Base-by-base conservation (phyloP, 2,888 invertebrate genomes). In the Eupithecia dodoneata region DNA sequence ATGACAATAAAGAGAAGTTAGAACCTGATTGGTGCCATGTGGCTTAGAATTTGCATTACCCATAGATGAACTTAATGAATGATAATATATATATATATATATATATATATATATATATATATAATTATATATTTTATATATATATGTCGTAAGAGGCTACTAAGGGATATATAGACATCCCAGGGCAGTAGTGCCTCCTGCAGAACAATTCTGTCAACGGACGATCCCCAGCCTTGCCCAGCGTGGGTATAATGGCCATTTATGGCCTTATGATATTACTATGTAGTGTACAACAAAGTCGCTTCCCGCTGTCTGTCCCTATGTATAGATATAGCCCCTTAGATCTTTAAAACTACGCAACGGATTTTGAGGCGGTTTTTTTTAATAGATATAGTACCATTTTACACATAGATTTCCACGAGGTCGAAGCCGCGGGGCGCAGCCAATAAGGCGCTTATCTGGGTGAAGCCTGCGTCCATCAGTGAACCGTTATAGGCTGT, bases 11-110 rank as follows among this genome's bases (percentile, higher is more conserved):
- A 42, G 7, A 45, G 52, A 72, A 44, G 42, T 41, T 73, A 13
- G 67, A 7, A 67, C 88, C 97, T 96, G 52, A 15, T 15, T 52
- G 52, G 52, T n/a, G 49, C 49, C 13, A 7, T 63, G 52, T 44
- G 52, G 7, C n/a, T 55, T n/a, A 55, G 52, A n/a, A 55, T n/a
- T 55, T n/a, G 52, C 49, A 55, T n/a, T 0, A 55, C 55, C 55
- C 3, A 4, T 30, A 30, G 30, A 30, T 30, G 30, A 30, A 30
- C 30, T 30, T 30, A 30, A 30, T 30, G 30, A 30, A 30, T 30
- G 30, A 30, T 30, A 30, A n/a, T n/a, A n/a, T n/a, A n/a, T n/a
- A n/a, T n/a, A n/a, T n/a, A n/a, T n/a, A n/a, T n/a, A n/a, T n/a
- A n/a, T n/a, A n/a, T n/a, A n/a, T n/a, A n/a, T n/a, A n/a, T n/a